These are phyloP conservation scores for Drosophila cognata DNA, from an alignment of 2,888 invertebrate genomes.

Conservation along the genomic window DNA sequence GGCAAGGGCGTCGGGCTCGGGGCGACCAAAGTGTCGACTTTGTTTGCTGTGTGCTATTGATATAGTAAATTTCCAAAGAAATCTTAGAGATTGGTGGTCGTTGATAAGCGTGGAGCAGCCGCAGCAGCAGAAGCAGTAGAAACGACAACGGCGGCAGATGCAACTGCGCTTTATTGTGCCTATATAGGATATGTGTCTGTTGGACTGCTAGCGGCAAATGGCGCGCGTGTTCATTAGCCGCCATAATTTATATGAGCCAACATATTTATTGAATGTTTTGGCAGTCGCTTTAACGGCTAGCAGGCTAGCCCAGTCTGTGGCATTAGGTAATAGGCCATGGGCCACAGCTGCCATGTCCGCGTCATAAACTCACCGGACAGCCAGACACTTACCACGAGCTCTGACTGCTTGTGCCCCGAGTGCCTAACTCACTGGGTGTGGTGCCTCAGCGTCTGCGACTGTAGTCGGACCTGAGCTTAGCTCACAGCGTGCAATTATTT, in stretches of 20 bases:
- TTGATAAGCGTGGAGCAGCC: conserved; percentile 71
- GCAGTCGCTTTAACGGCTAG: conserved; percentile 75
- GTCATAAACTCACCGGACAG: conserved; percentile 66
- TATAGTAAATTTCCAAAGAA: conserved; percentile 77
- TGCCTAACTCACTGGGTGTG: conserved; percentile 55
- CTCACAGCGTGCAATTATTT: conserved; percentile 82
- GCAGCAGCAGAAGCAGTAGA: conserved; percentile 5
- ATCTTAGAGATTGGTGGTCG: conserved; percentile 75
- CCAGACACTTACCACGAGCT: conserved; percentile 70
- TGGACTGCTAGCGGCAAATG: conserved; percentile 52
- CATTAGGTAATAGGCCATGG: conserved; percentile 64
- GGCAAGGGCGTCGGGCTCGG: conserved; percentile 19
- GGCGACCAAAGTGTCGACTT: conserved; percentile 62
- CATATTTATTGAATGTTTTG: conserved; percentile 81
- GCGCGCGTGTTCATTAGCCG: conserved; percentile 76
- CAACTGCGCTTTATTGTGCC: conserved; percentile 69
- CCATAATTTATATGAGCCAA: conserved; percentile 80
- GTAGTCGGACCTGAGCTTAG: conserved; percentile 48
- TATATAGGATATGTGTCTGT: conserved; percentile 32
- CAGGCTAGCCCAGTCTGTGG: conserved; percentile 14
- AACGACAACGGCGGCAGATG: conserved; percentile 49
- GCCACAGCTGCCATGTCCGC: conserved; percentile 59
- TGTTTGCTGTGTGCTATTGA: conserved; percentile 66
- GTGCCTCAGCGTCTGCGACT: conserved; percentile 64
- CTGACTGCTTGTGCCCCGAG: conserved; percentile 28